These are phyloP conservation scores for Willowsia nigromaculata DNA, from an alignment of 2,888 invertebrate species.

Conservation along the genomic window DNA sequence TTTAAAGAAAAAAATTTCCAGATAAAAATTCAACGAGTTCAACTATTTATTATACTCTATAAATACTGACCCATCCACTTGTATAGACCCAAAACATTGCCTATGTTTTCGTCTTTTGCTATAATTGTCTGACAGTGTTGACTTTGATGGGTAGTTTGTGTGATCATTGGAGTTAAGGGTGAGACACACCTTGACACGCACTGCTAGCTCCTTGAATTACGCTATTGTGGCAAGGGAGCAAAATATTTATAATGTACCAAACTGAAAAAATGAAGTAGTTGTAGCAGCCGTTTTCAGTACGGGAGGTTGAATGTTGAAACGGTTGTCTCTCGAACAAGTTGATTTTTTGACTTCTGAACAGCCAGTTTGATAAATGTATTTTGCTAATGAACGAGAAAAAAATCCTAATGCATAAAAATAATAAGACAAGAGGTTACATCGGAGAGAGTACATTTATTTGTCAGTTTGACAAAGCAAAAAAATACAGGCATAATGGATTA, in stretches of 20 bases:
- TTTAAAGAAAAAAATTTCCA: conserved; percentile 6
- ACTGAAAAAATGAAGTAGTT: not conserved
- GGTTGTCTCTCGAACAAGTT: not conserved
- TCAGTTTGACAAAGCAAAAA: not conserved
- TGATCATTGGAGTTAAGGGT: not conserved
- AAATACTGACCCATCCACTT: not conserved
- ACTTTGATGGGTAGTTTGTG: conserved; percentile 51
- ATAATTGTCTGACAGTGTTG: conserved; percentile 18
- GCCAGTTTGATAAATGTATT: conserved; percentile 44
- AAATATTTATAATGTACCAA: not conserved
- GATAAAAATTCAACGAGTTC: not conserved
- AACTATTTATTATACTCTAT: too few relatives aligned
- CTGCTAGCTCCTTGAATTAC: conserved; percentile 48
- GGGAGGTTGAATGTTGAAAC: conserved; percentile 25
- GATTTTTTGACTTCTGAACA: conserved; percentile 6
- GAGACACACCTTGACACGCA: conserved; percentile 57
- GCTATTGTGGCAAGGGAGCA: conserved; percentile 26
- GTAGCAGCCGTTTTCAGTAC: not conserved
- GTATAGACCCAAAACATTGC: not conserved
- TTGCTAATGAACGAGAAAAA: conserved; percentile 58
- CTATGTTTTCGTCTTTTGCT: not conserved
- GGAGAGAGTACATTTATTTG: conserved; percentile 21
- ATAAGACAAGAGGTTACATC: conserved; percentile 18
- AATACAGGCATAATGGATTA: conserved; percentile 25
- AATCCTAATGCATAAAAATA: conserved; percentile 19